Base-by-base conservation (phyloP, 2,888 invertebrate genomes). In the Thera britannica region DNA sequence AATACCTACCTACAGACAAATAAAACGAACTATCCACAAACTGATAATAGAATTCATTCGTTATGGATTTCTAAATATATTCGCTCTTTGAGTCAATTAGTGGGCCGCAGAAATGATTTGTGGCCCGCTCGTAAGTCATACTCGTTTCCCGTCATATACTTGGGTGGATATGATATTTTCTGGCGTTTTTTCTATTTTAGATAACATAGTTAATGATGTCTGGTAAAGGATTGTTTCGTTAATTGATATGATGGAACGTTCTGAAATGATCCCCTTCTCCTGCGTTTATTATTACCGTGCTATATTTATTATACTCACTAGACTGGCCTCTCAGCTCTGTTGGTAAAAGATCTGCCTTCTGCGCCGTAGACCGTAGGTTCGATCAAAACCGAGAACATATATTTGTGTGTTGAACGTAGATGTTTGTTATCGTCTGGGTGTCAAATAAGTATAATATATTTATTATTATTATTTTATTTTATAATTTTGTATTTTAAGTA, bases 81-180 rank as follows among this genome's bases (percentile, higher is more conserved):
- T 74, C 76, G 77, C 79, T 74, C 73, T 77, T 71, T 74, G 75
- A 82, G 82, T 83, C 79, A 84, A 83, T 83, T 84, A 82, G 77
- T 70, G 70, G 72, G 64, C 69, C 77, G 70, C 70, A 75, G 66
- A 76, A 71, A 79, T 82, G 82, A 84, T 83, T 84, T 84, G 82
- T 83, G 73, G 75, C 58, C 71, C 67, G 67, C 75, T 68, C 67
- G 58, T 75, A 77, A 83, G 82, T 79, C 80, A 83, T 79, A 65
- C 75, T 73, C 72, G 70, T 74, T 75, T 70, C 76, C 74, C 78
- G 80, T 80, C 81, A 74, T 73, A 73, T 65, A 73, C 65, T 55
- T 72, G 70, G 62, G 69, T 66, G 75, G 70, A 76, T 74, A 78
- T 69, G 76, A 77, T 75, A 72, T 76, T 67, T 73, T 72, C 70